Conservation (phyloP, 2,888 invertebrate species). For the Andrena bicolor region DNA sequence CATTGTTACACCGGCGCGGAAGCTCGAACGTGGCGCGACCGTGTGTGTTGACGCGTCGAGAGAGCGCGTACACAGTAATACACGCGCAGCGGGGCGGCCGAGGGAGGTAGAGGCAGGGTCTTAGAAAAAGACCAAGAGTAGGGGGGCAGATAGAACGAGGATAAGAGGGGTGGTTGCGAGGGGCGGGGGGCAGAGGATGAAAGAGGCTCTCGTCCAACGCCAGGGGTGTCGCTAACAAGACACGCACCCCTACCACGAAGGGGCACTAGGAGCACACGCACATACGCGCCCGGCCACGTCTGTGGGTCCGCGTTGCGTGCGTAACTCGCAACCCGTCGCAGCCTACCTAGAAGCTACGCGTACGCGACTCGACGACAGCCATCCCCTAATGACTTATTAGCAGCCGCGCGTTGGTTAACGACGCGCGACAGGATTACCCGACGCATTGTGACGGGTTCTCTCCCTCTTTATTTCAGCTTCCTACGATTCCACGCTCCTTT, state of each 20-base stretch:
- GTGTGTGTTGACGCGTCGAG: constrained; percentile 29
- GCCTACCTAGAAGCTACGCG: constrained; percentile 39
- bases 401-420: constrained; percentile 80
- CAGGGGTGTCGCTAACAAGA: constrained; percentile 85
- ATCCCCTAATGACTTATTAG: constrained; percentile 84
- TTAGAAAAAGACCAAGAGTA: constrained; percentile 52
- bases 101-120: constrained; percentile 34
- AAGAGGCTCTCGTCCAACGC: constrained; percentile 83
- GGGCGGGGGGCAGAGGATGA: constrained; percentile 59
- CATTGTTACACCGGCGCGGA: constrained; percentile 56
- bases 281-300: constrained; percentile 45
- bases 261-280: constrained; percentile 74
- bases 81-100: constrained; percentile 44
- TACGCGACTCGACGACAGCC: constrained; percentile 73
- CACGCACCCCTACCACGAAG: constrained; percentile 79
- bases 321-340: constrained; percentile 69
- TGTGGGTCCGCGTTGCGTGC: constrained; percentile 65
- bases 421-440: constrained; percentile 76
- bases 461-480: constrained; percentile 31
- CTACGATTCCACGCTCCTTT: constrained; percentile 21
- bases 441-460: constrained; percentile 63
- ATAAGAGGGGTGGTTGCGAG: constrained; percentile 37
- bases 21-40: constrained; percentile 47
- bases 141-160: constrained; percentile 54
- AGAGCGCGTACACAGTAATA: constrained; percentile 15